Evolutionary conservation across 1,140 invertebrate genomes (phyloP), one percentile per base, ranked within the genome.

Genomic region (Arion vulgaris): DNA sequence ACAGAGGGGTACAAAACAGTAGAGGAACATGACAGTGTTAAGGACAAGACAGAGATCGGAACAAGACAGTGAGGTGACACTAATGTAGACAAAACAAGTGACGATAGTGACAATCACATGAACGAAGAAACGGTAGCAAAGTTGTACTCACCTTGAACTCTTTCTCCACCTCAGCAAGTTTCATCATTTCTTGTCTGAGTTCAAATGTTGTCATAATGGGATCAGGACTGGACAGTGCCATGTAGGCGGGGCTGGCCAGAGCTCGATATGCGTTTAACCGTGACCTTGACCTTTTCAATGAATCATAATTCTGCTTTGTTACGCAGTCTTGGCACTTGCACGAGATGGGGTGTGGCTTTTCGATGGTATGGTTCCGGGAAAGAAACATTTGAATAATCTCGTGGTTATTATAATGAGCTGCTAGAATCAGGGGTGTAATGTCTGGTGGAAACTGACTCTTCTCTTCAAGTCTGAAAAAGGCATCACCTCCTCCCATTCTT

Each of bases 191-290:
- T 28, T 91, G 86, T 11, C 93, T 92, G 26, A 96, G 91, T 83
- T 93, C 90, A 88, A 96, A 95, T 0, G 95, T 94, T 23, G 93
- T 92, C 78, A 95, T 92, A 71, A 96, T 94, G 0, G 95, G 95
- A 91, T 96, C 95, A 23, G 93, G 89, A 0, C 94, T 93, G 0
- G 94, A 94, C 82, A 95, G 93, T 45, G 94, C 94, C 86, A 96
- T 94, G 86, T 95, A 95, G 0, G 94, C 93, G 11, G 92, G 91
- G 80, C 91, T 92, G 32, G 92, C 90, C 57, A 93, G 85, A 36
- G 90, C 92, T 45, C 90, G 83, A 85, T 92, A 93, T 13, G 92
- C 91, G 83, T 92, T 92, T 51, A 93, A 83, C 36, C 92, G 78
- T 34, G 91, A 93, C 81, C 90, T 77, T 45, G 90, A 91, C 76